Evolutionary conservation across 2,113 vertebrate genomes (phyloP).

Genomic region (Nothocercus julius): DNA sequence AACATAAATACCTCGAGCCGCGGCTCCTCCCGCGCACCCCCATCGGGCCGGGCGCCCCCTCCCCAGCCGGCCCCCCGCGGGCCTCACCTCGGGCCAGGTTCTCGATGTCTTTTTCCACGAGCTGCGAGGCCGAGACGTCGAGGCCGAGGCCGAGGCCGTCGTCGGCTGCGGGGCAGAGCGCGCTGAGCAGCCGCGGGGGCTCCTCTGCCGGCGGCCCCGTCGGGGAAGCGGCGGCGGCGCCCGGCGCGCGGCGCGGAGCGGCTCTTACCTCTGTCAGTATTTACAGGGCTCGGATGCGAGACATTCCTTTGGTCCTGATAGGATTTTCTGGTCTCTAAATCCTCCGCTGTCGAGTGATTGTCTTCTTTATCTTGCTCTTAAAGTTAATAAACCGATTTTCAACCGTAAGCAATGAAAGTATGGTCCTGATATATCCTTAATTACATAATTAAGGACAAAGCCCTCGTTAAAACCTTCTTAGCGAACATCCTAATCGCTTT

Average conservation of each 20-base stretch:
- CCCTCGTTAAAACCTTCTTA: slow-evolving; percentile 73
- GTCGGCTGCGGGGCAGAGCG: slow-evolving; percentile 77
- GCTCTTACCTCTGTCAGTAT: slow-evolving; percentile 84
- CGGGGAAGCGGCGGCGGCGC: not conserved
- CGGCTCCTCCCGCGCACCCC: not conserved
- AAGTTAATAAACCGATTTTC: slow-evolving; percentile 82
- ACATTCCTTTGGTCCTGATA: slow-evolving; percentile 85
- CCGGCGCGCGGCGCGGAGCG: not conserved
- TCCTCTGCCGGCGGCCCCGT: not conserved
- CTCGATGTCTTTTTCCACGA: slow-evolving; percentile 89
- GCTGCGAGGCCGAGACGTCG: slow-evolving; percentile 83
- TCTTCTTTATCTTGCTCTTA: slow-evolving; percentile 86
- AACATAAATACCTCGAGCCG: not conserved
- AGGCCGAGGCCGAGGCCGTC: slow-evolving; percentile 82
- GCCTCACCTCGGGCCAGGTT: slow-evolving; percentile 93
- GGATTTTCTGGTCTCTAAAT: slow-evolving; percentile 88
- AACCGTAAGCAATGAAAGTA: slow-evolving; percentile 73
- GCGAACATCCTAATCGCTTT: slow-evolving; percentile 63
- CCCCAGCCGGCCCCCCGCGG: not conserved
- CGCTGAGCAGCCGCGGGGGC: not conserved
- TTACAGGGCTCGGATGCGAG: slow-evolving; percentile 84
- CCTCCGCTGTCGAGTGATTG: slow-evolving; percentile 85
- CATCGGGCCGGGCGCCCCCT: not conserved
- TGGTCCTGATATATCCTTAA: slow-evolving; percentile 72
- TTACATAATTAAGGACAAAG: slow-evolving; percentile 70